Percentiles rank a stretch among this genome's conserved stretches.
Conservation (phyloP, 2,113 vertebrate genomes). For the Sphaerodactylus townsendi region DNA sequence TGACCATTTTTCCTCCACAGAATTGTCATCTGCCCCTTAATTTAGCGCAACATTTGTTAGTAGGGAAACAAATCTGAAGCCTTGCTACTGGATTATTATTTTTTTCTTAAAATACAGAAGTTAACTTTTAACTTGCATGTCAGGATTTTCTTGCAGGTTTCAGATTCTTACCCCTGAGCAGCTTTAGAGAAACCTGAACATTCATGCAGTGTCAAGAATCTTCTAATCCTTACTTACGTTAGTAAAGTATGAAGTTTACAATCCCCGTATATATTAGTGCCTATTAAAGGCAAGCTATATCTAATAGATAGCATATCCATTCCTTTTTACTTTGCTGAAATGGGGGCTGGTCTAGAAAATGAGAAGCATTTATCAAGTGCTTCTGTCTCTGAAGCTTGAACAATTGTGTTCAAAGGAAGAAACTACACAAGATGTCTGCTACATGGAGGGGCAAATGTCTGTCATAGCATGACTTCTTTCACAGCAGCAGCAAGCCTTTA, state of each 20-base stretch:
- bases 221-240: no score
- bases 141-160: not conserved
- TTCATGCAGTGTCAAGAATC: not conserved
- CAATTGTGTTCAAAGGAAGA: not conserved
- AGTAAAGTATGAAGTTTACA: not conserved
- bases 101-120: no score
- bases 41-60: conserved; percentile 25
- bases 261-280: not conserved
- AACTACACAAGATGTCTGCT: no score
- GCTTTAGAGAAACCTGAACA: no score
- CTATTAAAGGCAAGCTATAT: not conserved
- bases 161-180: not conserved
- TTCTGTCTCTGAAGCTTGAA: not conserved
- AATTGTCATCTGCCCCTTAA: conserved; percentile 35
- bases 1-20: not conserved
- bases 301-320: not conserved
- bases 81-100: not conserved
- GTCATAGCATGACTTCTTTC: no score
- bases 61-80: conserved; percentile 33
- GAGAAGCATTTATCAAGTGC: not conserved
- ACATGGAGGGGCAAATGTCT: no score
- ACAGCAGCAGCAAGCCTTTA: no score
- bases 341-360: not conserved
- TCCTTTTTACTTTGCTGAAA: not conserved
- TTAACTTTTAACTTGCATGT: not conserved